These are phyloP conservation scores for Meiosimyza decipiens DNA, from an alignment of 2,888 invertebrate genomes.

Conservation along the genomic window DNA sequence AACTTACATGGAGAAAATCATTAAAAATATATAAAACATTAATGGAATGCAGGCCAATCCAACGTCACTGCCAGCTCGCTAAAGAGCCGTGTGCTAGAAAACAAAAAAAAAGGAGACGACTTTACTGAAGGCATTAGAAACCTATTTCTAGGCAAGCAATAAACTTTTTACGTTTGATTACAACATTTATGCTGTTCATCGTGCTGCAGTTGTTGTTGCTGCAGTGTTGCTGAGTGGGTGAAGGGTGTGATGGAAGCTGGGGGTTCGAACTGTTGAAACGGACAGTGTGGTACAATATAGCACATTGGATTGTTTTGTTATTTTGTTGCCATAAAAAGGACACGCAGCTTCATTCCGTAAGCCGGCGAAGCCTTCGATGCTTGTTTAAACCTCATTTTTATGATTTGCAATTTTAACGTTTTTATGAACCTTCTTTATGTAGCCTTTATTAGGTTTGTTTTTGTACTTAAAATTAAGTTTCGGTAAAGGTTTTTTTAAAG, in stretches of 20 bases:
- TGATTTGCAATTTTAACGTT: slow-evolving; percentile 4
- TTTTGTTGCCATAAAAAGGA: slow-evolving; percentile 20
- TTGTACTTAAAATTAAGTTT: too few relatives aligned
- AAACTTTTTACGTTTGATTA: slow-evolving; percentile 34
- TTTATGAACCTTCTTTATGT: slow-evolving; percentile 12
- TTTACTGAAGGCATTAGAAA: slow-evolving; percentile 22
- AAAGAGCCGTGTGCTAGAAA: not conserved
- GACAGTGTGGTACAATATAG: not conserved
- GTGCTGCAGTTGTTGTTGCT: slow-evolving; percentile 1
- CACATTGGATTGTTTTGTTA: not conserved
- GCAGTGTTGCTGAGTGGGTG: not conserved
- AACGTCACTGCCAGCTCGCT: not conserved
- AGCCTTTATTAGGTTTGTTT: not conserved
- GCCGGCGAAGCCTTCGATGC: not conserved
- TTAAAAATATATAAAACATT: slow-evolving; percentile 28
- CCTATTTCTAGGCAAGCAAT: slow-evolving; percentile 26
- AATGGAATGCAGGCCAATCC: slow-evolving; percentile 1
- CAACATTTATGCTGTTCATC: slow-evolving; percentile 16
- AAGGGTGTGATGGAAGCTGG: not conserved
- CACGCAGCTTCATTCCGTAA: slow-evolving; percentile 1
- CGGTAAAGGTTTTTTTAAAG: too few relatives aligned
- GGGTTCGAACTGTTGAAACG: slow-evolving; percentile 23
- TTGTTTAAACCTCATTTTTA: slow-evolving; percentile 21
- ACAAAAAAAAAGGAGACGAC: too few relatives aligned
- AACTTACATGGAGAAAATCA: slow-evolving; percentile 23